phyloP scores from a whole-genome alignment of 2,113 vertebrate species.

The Dolichallabes microphthalmus region DNA sequence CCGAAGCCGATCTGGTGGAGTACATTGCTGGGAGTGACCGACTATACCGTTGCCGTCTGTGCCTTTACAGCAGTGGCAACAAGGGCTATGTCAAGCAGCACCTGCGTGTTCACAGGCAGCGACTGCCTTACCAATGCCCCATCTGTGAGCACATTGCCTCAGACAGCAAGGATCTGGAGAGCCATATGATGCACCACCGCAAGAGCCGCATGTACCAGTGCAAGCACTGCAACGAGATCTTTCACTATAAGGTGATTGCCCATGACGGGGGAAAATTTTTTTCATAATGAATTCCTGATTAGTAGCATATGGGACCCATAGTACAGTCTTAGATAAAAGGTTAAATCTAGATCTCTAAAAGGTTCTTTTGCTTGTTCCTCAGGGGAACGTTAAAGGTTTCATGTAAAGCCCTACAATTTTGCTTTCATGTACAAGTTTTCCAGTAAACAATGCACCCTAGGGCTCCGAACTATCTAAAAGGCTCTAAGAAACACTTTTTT shows the following conservation, averaged over 20 bases:
- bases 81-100: slow-evolving; percentile 98
- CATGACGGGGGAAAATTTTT: neutral
- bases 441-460: neutral
- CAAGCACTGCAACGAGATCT: slow-evolving; percentile 83
- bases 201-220: slow-evolving; percentile 89
- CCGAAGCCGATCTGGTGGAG: slow-evolving; percentile 79
- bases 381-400: no score
- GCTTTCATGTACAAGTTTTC: neutral
- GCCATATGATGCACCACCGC: slow-evolving; percentile 96
- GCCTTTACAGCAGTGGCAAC: slow-evolving; percentile 90
- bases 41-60: slow-evolving; percentile 90
- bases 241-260: slow-evolving; percentile 89
- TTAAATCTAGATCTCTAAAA: neutral
- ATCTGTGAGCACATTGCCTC: slow-evolving; percentile 91
- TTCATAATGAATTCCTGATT: neutral
- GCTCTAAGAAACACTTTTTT: neutral
- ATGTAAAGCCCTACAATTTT: neutral
- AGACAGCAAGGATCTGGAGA: slow-evolving; percentile 87
- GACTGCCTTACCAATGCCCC: slow-evolving; percentile 94
- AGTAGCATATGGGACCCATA: neutral
- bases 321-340: neutral
- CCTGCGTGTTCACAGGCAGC: slow-evolving; percentile 87
- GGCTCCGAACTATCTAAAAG: neutral
- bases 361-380: neutral
- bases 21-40: slow-evolving; percentile 80